These are phyloP conservation scores for Elaeidobius kamerunicus DNA, from an alignment of 2,888 invertebrate genomes.

Conservation along the genomic window DNA sequence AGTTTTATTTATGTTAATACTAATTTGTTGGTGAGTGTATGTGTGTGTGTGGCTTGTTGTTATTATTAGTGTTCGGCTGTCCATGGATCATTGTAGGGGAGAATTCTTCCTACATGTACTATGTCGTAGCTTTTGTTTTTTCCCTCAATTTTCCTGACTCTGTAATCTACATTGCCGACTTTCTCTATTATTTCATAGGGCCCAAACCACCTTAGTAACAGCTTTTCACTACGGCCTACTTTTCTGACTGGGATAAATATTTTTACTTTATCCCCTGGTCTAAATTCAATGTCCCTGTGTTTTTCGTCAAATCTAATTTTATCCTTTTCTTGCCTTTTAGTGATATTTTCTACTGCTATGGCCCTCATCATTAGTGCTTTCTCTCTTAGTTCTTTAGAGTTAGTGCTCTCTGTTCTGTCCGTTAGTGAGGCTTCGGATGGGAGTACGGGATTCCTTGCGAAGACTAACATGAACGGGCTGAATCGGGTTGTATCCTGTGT, in stretches of 20 bases:
- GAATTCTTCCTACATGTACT: conserved; percentile 1
- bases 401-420: neutral
- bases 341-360: neutral
- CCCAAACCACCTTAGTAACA: neutral
- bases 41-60: too few relatives aligned
- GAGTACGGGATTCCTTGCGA: conserved; percentile 17
- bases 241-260: conserved; percentile 4
- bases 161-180: conserved; percentile 1
- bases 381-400: too few relatives aligned
- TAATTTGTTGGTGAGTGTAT: neutral
- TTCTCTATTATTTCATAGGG: neutral
- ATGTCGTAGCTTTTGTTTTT: neutral
- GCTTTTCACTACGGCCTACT: conserved; percentile 1
- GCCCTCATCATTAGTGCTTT: neutral
- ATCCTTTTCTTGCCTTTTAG: conserved; percentile 1
- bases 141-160: neutral
- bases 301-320: neutral
- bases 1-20: neutral
- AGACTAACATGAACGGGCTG: too few relatives aligned
- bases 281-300: neutral
- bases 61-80: neutral
- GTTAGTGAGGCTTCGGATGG: neutral
- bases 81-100: conserved; percentile 3
- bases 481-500: conserved; percentile 19
- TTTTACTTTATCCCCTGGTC: conserved; percentile 6